phyloP scores from a whole-genome alignment of 1,140 invertebrate species.

The Cheumatopsyche charites region DNA sequence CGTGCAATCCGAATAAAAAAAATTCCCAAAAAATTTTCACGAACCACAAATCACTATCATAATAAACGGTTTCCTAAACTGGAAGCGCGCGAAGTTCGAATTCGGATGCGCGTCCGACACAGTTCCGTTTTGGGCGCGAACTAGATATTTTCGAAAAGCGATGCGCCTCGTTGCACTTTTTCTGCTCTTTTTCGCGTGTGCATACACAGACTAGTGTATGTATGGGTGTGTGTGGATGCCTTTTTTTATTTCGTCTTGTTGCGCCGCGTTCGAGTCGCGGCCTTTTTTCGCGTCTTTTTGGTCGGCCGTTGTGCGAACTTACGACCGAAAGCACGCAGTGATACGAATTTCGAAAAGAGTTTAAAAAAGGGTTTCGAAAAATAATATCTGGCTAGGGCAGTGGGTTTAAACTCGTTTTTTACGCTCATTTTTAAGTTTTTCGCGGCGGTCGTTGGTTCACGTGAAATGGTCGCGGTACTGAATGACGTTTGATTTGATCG shows the following conservation, averaged over 20 bases:
- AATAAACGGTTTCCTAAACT: too few relatives aligned
- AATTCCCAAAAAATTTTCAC: too few relatives aligned
- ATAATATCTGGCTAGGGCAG: conserved; percentile 33
- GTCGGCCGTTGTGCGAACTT: conserved; percentile 35
- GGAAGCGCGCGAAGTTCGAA: not conserved
- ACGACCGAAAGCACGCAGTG: conserved; percentile 45
- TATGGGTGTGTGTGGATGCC: not conserved
- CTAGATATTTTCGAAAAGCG: conserved; percentile 44
- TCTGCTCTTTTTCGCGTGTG: not conserved
- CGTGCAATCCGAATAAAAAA: too few relatives aligned
- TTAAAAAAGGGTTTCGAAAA: conserved; percentile 41
- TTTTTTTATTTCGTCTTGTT: not conserved
- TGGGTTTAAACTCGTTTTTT: too few relatives aligned
- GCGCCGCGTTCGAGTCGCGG: not conserved
- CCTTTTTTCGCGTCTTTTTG: conserved; percentile 28
- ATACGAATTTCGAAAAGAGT: conserved; percentile 44
- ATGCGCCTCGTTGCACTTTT: conserved; percentile 14
- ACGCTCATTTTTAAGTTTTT: too few relatives aligned
- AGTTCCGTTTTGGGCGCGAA: conserved; percentile 40
- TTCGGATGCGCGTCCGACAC: conserved; percentile 34
- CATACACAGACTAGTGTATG: not conserved
- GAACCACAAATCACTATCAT: too few relatives aligned
- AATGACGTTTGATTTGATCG: too few relatives aligned
- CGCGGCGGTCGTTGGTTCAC: too few relatives aligned
- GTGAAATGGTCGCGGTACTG: not conserved